Evolutionary conservation across 2,888 invertebrate species (phyloP), one percentile per base, ranked within the genome.

Genomic region (Drosophila cyrtoloma): DNA sequence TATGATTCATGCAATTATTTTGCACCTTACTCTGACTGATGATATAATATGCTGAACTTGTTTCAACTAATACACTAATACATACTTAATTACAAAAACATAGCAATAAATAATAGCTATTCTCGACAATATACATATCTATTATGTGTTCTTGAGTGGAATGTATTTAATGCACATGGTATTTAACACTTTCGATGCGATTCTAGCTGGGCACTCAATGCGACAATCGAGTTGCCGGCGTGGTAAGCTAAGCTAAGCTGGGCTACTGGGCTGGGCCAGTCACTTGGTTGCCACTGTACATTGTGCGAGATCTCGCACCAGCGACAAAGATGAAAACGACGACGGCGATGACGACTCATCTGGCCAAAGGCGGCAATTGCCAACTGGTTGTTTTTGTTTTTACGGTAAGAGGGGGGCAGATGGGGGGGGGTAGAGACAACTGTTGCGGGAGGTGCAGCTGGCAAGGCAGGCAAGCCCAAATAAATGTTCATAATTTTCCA

Each of bases 401-500:
- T 14, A 63, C 26, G 14, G 50, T 19, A 30, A 30, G 28, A 30
- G 51, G 32, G 32, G 37, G 28, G 19, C 19, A 2, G 7, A 7
- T 5, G 6, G 39, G 22, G 14, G 35, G 56, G 2, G 14, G 9
- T 14, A 37, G 52, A 26, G 30, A 30, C 26, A 65, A 66, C 60
- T 53, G 67, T 64, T 66, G 82, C 64, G 68, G 74, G 71, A 70
- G 81, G 72, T 74, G 73, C 76, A 66, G 74, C 75, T 59, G 47
- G 47, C 16, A 47, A 35, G 52, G 53, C 33, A 64, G 90, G 78
- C 86, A 92, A 91, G 91, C 92, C 91, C 91, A 85, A 80, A 91
- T 74, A 79, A 92, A 91, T 91, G 91, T 91, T 91, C 91, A 88
- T 88, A 88, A 88, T 89, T 88, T 82, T 90, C 53, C 77, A 75